Evolutionary conservation across 2,888 invertebrate genomes (phyloP).

Genomic region (Clostera curtula): DNA sequence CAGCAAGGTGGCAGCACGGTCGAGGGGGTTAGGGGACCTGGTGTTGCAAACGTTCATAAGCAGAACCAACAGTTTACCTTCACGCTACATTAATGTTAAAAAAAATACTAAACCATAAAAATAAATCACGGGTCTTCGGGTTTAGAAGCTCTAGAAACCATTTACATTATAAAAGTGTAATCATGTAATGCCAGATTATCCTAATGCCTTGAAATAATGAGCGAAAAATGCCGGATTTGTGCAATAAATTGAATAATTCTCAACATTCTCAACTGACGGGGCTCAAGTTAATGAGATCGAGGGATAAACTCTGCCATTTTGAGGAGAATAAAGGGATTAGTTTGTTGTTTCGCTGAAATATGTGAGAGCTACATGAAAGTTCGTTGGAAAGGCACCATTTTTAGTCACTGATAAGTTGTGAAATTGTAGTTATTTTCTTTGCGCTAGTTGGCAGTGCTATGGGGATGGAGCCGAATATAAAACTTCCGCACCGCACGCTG

Average conservation of each 20-base stretch:
- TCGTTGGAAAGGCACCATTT: too few relatives aligned
- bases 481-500: too few relatives aligned
- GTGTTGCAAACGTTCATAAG: too few relatives aligned
- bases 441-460: too few relatives aligned
- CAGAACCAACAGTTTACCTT: too few relatives aligned
- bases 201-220: slow-evolving; percentile 47
- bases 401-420: too few relatives aligned
- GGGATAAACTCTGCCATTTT: slow-evolving; percentile 33
- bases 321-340: slow-evolving; percentile 30
- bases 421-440: too few relatives aligned
- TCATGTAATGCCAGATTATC: slow-evolving; percentile 34
- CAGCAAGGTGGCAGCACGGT: too few relatives aligned
- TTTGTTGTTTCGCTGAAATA: slow-evolving; percentile 6
- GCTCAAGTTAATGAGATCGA: slow-evolving; percentile 49
- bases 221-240: slow-evolving; percentile 44
- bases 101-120: neutral
- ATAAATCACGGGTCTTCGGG: slow-evolving; percentile 3
- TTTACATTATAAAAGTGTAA: slow-evolving; percentile 30
- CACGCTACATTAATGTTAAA: slow-evolving; percentile 4
- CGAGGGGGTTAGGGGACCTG: too few relatives aligned
- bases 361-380: too few relatives aligned
- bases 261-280: slow-evolving; percentile 39
- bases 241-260: slow-evolving; percentile 61
- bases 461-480: too few relatives aligned
- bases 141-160: slow-evolving; percentile 22